Conservation (phyloP, 1,140 invertebrate species). For the Halotydeus destructor region DNA sequence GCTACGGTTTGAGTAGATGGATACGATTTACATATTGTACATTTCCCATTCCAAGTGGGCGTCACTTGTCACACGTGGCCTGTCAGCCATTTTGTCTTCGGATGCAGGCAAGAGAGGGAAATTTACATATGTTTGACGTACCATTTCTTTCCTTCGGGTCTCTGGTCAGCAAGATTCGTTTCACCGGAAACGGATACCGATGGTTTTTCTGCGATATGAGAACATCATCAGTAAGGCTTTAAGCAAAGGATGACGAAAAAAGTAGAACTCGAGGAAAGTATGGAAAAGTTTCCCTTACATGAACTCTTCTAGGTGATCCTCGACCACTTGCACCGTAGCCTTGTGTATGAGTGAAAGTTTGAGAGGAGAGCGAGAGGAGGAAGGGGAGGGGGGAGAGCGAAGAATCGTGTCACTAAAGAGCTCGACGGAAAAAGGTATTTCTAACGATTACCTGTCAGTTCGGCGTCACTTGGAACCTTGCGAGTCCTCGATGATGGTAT, state of each 20-base stretch:
- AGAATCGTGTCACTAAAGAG: background rate
- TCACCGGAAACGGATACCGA: constrained; percentile 27
- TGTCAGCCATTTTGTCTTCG: no score
- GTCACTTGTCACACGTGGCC: no score
- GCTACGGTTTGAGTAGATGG: no score
- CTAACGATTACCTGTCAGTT: background rate
- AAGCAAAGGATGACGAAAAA: no score
- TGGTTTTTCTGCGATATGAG: constrained; percentile 10
- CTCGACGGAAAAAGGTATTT: background rate
- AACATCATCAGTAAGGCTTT: no score
- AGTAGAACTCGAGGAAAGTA: background rate
- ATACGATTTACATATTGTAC: no score
- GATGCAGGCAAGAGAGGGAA: no score
- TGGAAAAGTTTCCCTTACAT: background rate
- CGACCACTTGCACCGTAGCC: background rate
- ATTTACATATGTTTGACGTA: no score
- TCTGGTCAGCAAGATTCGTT: constrained; percentile 35
- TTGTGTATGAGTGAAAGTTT: background rate
- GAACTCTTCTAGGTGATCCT: background rate
- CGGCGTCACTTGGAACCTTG: no score
- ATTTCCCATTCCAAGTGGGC: no score
- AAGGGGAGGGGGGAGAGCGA: background rate
- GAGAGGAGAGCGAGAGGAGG: background rate
- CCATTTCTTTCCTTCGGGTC: constrained; percentile 36
- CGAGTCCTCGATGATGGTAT: no score